Evolutionary conservation across 2,888 invertebrate genomes (phyloP), one percentile per base, ranked within the genome.

Genomic region (Sturmia bella): DNA sequence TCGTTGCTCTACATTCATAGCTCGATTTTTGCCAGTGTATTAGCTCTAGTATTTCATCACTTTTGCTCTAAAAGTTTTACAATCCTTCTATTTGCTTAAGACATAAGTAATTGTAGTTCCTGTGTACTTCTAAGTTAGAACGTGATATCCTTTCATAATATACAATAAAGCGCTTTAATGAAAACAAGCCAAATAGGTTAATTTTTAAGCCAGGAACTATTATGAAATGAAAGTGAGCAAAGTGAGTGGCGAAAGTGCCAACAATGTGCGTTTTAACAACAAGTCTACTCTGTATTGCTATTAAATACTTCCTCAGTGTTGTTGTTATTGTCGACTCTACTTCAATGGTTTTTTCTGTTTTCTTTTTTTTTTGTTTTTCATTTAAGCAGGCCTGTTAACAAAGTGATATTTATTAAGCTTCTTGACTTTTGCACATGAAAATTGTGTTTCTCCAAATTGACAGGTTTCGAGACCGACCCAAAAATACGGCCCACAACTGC

Each of bases 331-430:
- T 45, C 54, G 13, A n/a, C 19, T 6, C 41, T 15, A 19, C 27
- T 64, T 3, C 17, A 3, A 32, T 32, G 5, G 5, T 3, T 7
- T 32, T 32, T 27, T 3, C 27, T 6, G 6, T 6, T 27, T 32
- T 45, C 3, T n/a, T 21, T 24, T 66, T 39, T 6, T 21, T 21
- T n/a, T 66, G 21, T 15, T 3, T 50, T 50, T 32, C 15, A 11
- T 11, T 6, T 32, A 6, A 64, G 24, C 24, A 74, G 45, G 21
- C 52, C 54, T 54, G 54, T 54, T 64, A 64, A 37, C 56, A 12
- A 45, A 15, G 56, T 56, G 45, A 48, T 69, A 37, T 69, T 57
- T 74, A 64, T 74, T 56, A 64, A 74, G 73, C 63, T 54, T 54
- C 45, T 63, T 54, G 73, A 54, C 73, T 73, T 63, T 32, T 32